Evolutionary conservation across 1,140 invertebrate species (phyloP).

Genomic region (Camponotus vicinus): DNA sequence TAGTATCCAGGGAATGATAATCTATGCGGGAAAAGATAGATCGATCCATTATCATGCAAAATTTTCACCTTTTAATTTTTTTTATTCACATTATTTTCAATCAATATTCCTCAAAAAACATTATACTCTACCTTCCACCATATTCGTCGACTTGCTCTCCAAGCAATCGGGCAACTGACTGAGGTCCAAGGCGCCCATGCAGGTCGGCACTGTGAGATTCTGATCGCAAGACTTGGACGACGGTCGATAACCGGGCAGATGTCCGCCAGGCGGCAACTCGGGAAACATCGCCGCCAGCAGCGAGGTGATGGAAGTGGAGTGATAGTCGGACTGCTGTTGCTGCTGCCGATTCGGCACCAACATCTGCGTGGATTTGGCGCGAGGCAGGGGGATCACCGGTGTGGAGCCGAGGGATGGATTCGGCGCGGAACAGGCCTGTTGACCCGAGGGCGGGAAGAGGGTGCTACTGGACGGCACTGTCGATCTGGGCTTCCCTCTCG

Average conservation of each 20-base stretch:
- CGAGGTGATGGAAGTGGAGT: constrained; percentile 82
- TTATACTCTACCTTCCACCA: constrained; percentile 73
- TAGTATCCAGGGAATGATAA: constrained; percentile 76
- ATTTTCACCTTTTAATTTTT: neutral
- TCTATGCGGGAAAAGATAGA: constrained; percentile 54
- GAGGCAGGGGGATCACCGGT: constrained; percentile 80
- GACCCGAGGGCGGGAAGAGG: constrained; percentile 77
- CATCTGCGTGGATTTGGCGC: constrained; percentile 84
- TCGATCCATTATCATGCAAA: neutral
- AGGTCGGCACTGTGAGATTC: constrained; percentile 77
- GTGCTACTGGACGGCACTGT: constrained; percentile 80
- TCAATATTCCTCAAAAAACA: neutral
- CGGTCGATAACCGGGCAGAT: constrained; percentile 81
- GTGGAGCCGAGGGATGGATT: constrained; percentile 81
- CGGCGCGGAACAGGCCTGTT: constrained; percentile 82
- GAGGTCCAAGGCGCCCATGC: constrained; percentile 78
- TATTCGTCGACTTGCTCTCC: constrained; percentile 71
- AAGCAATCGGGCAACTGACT: constrained; percentile 78
- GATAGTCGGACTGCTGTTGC: constrained; percentile 64
- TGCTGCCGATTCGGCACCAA: constrained; percentile 76
- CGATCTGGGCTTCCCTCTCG: constrained; percentile 80
- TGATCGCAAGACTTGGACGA: constrained; percentile 74
- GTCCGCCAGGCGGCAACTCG: constrained; percentile 79
- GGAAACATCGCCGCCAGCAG: constrained; percentile 84
- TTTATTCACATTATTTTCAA: neutral